These are phyloP conservation scores for Rhea americana DNA, from an alignment of 2,113 vertebrate species.

Conservation along the genomic window DNA sequence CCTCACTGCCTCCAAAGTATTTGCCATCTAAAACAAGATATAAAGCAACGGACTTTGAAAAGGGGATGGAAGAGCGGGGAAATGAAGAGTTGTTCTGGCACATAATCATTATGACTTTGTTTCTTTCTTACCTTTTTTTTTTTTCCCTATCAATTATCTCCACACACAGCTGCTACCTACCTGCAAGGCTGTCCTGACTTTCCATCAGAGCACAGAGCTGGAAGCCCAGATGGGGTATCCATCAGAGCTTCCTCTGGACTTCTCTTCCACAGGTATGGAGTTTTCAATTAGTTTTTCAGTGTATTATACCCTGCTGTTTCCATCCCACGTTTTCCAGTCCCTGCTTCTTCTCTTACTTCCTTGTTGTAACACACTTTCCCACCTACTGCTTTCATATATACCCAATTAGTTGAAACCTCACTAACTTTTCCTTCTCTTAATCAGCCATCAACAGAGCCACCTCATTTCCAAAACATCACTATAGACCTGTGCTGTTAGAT, in stretches of 20 bases:
- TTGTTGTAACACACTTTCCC: not conserved
- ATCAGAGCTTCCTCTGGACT: not conserved
- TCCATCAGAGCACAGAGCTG: not conserved
- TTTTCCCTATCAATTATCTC: not conserved
- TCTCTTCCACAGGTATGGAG: not conserved
- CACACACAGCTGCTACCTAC: not conserved
- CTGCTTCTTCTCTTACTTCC: not conserved
- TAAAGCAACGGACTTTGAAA: not conserved
- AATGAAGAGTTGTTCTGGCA: not conserved
- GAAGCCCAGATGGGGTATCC: not conserved
- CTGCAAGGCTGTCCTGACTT: not conserved
- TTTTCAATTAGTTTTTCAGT: not conserved
- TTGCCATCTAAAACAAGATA: not conserved
- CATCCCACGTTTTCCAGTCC: not conserved
- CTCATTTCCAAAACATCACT: not conserved
- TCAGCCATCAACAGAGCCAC: not conserved
- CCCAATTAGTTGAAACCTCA: slow-evolving; percentile 27
- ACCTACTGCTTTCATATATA: not conserved
- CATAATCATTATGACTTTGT: not conserved
- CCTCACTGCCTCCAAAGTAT: not conserved
- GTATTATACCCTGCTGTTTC: not conserved
- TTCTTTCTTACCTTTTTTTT: not conserved
- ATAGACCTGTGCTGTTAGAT: not conserved
- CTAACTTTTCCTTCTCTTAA: not conserved
- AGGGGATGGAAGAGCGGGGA: not conserved